These are phyloP conservation scores for Albula goreensis DNA, from an alignment of 2,113 vertebrate species.

Conservation along the genomic window DNA sequence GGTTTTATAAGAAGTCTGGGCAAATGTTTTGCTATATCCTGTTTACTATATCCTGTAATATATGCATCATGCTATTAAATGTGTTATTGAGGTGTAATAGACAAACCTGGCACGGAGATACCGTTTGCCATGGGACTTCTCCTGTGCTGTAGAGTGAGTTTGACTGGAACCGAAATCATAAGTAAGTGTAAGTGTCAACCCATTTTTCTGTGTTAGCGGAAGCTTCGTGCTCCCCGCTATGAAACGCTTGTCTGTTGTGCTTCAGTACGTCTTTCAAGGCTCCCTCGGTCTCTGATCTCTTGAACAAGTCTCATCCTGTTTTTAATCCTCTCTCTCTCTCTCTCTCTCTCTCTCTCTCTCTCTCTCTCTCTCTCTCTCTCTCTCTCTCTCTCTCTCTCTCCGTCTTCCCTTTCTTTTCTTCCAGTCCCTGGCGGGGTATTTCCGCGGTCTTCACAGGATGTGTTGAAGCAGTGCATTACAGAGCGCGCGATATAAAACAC, in stretches of 20 bases:
- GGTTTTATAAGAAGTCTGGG: neutral
- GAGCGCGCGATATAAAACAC: conserved; percentile 59
- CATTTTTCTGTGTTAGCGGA: conserved; percentile 1
- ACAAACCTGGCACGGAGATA: neutral
- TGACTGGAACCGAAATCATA: conserved; percentile 6
- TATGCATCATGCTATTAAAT: neutral
- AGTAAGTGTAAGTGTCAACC: conserved; percentile 3
- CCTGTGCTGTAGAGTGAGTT: neutral
- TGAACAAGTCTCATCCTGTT: conserved; percentile 24
- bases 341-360: conserved; percentile 8
- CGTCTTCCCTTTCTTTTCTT: neutral
- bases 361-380: neutral
- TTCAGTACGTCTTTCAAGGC: conserved; percentile 11
- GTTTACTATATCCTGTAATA: neutral
- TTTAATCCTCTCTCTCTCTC: conserved; percentile 24
- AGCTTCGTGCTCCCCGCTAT: neutral
- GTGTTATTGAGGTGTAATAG: neutral
- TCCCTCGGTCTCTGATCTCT: conserved; percentile 9
- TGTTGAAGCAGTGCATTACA: conserved; percentile 12
- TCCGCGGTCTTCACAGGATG: conserved; percentile 21
- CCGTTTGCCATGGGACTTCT: neutral
- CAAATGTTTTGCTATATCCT: neutral
- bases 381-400: conserved; percentile 28
- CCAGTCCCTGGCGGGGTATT: neutral
- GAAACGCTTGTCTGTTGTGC: conserved; percentile 7